Evolutionary conservation across 2,888 invertebrate genomes (phyloP).

Genomic region (Tipula helvola): DNA sequence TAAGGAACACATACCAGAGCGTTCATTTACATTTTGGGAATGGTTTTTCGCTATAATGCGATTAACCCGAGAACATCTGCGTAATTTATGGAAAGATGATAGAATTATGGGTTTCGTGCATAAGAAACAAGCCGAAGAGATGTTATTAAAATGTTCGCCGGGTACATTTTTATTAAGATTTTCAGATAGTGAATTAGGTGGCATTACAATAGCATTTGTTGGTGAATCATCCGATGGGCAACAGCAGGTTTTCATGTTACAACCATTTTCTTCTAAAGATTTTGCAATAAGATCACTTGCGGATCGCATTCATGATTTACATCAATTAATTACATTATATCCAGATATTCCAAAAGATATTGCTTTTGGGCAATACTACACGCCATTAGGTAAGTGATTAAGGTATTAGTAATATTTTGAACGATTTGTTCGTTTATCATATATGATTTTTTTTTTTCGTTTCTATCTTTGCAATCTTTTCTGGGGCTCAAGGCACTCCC

Average conservation of each 20-base stretch:
- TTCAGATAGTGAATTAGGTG: constrained; percentile 93
- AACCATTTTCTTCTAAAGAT: constrained; percentile 89
- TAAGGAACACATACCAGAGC: constrained; percentile 80
- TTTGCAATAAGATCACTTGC: constrained; percentile 82
- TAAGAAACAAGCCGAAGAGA: constrained; percentile 79
- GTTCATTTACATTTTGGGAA: constrained; percentile 98
- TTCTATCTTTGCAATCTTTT: no score
- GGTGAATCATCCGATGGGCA: constrained; percentile 45
- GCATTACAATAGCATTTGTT: constrained; percentile 90
- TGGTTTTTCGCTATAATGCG: constrained; percentile 99
- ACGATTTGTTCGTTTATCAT: background rate
- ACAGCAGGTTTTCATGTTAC: constrained; percentile 60
- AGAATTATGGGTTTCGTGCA: constrained; percentile 86
- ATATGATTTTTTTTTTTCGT: no score
- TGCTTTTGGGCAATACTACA: constrained; percentile 84
- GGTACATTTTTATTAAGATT: constrained; percentile 92
- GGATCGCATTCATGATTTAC: constrained; percentile 80
- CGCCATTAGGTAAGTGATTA: constrained; percentile 53
- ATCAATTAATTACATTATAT: constrained; percentile 68
- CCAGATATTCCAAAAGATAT: constrained; percentile 77
- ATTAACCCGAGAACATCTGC: constrained; percentile 84
- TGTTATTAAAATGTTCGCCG: constrained; percentile 61
- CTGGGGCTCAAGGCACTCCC: no score
- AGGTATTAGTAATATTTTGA: constrained; percentile 12
- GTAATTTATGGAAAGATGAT: constrained; percentile 85